Conservation (phyloP, 2,888 invertebrate species). For the Tenthredo livida region DNA sequence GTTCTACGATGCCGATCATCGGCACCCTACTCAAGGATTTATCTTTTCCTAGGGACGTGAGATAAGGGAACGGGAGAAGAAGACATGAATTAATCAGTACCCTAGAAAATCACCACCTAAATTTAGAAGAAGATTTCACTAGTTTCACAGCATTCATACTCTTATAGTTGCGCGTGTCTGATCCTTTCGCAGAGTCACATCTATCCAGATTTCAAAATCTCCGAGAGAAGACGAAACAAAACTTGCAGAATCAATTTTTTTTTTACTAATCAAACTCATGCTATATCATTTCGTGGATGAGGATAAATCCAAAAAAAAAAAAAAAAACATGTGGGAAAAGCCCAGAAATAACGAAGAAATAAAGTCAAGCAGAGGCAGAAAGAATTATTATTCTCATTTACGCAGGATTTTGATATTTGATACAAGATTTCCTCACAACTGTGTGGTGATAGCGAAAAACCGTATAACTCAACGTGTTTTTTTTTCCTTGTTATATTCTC, state of each 20-base stretch:
- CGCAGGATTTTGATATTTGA: neutral
- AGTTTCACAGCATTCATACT: neutral
- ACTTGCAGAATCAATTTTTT: neutral
- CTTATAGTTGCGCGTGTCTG: neutral
- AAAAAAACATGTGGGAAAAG: neutral
- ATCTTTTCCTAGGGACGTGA: neutral
- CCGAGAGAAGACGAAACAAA: neutral
- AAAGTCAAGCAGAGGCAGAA: neutral
- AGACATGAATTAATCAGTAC: conserved; percentile 14
- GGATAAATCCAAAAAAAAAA: too few relatives aligned
- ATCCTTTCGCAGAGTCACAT: neutral
- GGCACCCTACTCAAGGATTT: conserved; percentile 25
- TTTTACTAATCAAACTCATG: neutral
- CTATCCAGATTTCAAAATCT: neutral
- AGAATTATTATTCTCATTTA: neutral
- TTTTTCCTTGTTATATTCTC: neutral
- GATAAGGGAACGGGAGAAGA: neutral
- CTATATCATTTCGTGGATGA: neutral
- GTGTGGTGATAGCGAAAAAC: neutral
- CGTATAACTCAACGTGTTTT: neutral
- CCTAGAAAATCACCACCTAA: neutral
- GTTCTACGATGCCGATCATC: neutral
- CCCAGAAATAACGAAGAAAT: neutral
- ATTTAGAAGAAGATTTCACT: neutral
- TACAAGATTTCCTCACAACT: neutral